A percentile compares a stretch with the other conserved stretches of the same genome.
These are phyloP conservation scores for Butorides virescens DNA, from an alignment of 2,113 vertebrate genomes.

Conservation along the genomic window DNA sequence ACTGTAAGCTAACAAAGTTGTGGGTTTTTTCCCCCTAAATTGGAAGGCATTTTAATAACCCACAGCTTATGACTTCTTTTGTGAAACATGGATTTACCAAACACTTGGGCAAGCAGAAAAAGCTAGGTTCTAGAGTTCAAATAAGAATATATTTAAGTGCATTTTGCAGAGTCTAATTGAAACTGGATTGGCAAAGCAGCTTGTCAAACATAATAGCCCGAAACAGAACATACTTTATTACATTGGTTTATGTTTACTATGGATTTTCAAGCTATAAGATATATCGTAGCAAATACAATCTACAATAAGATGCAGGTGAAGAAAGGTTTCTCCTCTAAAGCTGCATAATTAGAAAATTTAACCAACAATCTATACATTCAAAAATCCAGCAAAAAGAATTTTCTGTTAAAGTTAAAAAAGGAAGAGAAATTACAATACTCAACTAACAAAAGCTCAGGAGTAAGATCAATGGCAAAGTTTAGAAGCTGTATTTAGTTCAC, in stretches of 20 bases:
- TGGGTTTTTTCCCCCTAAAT: not conserved
- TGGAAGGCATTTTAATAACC: conserved; percentile 3
- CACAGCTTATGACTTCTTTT: not conserved
- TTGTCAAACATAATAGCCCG: not conserved
- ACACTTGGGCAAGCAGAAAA: not conserved
- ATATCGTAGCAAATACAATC: not conserved
- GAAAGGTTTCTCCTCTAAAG: not conserved
- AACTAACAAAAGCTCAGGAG: not conserved
- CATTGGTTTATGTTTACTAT: not conserved
- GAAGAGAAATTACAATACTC: not conserved
- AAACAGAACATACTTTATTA: not conserved
- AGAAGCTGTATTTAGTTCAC: not conserved
- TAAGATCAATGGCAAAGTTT: not conserved
- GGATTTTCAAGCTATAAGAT: not conserved
- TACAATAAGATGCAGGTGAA: not conserved
- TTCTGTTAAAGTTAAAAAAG: not conserved
- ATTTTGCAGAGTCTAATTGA: conserved; percentile 19
- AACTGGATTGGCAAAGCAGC: not conserved
- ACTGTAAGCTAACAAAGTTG: not conserved
- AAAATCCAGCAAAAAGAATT: not conserved
- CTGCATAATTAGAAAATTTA: not conserved
- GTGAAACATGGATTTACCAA: not conserved
- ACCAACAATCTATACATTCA: not conserved
- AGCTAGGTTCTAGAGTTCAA: not conserved
- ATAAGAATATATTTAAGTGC: not conserved